A percentile compares a stretch with the other conserved stretches of the same genome.
These are phyloP conservation scores for Physella acuta DNA, from an alignment of 1,140 invertebrate genomes.

Conservation along the genomic window DNA sequence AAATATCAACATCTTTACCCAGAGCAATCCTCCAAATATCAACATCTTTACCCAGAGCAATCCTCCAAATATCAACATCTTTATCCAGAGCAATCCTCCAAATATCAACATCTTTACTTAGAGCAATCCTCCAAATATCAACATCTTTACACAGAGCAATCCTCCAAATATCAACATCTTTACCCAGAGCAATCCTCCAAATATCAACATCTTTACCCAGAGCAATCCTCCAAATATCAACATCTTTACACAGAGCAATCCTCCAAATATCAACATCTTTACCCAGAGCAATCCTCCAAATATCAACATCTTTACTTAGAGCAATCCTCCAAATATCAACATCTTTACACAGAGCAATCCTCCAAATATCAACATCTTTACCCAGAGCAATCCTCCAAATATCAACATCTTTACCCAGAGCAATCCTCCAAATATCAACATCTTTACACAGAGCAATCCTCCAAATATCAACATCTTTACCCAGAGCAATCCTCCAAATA, in stretches of 20 bases:
- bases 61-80: no score
- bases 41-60: conserved; percentile 59
- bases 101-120: no score
- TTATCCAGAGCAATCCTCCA: conserved; percentile 61
- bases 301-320: conserved; percentile 56
- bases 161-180: no score
- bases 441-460: conserved; percentile 60
- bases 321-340: conserved; percentile 62
- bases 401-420: conserved; percentile 58
- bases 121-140: conserved; percentile 60
- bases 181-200: conserved; percentile 62
- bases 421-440: no score
- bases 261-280: no score
- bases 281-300: conserved; percentile 62
- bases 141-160: conserved; percentile 60
- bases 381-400: conserved; percentile 61
- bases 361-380: no score
- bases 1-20: no score
- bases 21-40: conserved; percentile 61
- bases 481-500: conserved; percentile 61
- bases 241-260: conserved; percentile 59
- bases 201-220: no score
- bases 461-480: no score
- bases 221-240: conserved; percentile 61
- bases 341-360: conserved; percentile 60